phyloP scores from a whole-genome alignment of 2,888 invertebrate genomes.

The Melinopterus prodromus region DNA sequence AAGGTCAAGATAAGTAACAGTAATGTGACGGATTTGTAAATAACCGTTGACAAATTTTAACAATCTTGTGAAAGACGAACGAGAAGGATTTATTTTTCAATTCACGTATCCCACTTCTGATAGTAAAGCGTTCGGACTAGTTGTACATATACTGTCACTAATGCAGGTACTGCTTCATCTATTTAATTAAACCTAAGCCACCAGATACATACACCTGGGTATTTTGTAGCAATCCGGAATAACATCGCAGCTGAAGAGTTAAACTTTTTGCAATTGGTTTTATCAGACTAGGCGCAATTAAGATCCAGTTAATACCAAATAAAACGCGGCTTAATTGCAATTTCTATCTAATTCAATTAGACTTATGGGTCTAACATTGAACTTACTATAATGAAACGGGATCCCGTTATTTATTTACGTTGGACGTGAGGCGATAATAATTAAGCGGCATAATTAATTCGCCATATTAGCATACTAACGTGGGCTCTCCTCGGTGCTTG shows the following conservation, averaged over 20 bases:
- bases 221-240: too few species aligned
- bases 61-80: too few species aligned
- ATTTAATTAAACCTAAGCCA: too few species aligned
- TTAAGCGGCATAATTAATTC: not conserved
- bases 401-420: conserved; percentile 4
- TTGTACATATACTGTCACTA: too few species aligned
- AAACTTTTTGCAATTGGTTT: not conserved
- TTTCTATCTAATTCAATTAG: not conserved
- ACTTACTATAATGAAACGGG: not conserved
- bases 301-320: not conserved
- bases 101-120: too few species aligned
- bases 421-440: not conserved
- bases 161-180: too few species aligned
- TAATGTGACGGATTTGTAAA: not conserved
- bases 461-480: not conserved
- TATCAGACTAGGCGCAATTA: not conserved
- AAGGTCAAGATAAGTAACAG: not conserved
- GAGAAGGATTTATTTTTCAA: too few species aligned
- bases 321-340: not conserved
- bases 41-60: not conserved
- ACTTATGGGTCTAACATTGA: not conserved
- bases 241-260: not conserved
- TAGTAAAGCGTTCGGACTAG: too few species aligned
- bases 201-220: too few species aligned
- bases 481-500: not conserved